Base-by-base conservation (phyloP, 2,888 invertebrate species). In the Gonocerus acuteangulatus region DNA sequence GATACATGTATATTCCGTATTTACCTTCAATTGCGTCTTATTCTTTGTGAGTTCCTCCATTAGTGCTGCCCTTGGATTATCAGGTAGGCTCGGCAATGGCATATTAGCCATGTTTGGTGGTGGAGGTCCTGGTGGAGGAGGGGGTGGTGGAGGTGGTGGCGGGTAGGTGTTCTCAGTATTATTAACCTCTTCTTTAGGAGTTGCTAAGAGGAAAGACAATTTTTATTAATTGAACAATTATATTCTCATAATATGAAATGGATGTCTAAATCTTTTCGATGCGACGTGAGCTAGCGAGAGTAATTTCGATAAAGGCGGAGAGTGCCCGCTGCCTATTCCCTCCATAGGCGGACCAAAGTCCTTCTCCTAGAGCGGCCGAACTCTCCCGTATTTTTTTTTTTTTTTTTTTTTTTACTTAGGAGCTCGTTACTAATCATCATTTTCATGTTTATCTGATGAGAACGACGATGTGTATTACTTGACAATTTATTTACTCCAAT, bases 71-170 rank as follows among this genome's bases (percentile, higher is more conserved):
- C 32, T 57, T 21, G 47, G 39, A 15, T 15, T 39, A 39, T 11
- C 13, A 39, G 39, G 15, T 9, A 27, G 4, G 9, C 27, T 27
- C n/a, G 39, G 39, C 13, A 39, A 15, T 39, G 39, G n/a, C n/a
- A 39, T 11, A 39, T 4, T 9, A 6, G n/a, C n/a, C 3, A 13
- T 19, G 11, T 61, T 58, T 11, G 61, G 61, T 15, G 61, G 64
- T 2, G 64, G 64, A 27, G 60, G 60, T 34, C 22, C 59, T 13
- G 62, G 47, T 15, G 57, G 47, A 0, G 62, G 62, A 9, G 62
- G 62, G 15, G 62, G 62, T 19, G 62, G 62, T 34, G 62, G 62
- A 2, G 62, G 62, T 21, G 62, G 62, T 21, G 62, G 62, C 11
- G 42, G n/a, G 34, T 44, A 54, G 13, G 45, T 52, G 21, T 34